A percentile compares a stretch with the other conserved stretches of the same genome.
Evolutionary conservation across 2,797 vertebrate genomes (phyloP).

Genomic region (Pristis pectinata): DNA sequence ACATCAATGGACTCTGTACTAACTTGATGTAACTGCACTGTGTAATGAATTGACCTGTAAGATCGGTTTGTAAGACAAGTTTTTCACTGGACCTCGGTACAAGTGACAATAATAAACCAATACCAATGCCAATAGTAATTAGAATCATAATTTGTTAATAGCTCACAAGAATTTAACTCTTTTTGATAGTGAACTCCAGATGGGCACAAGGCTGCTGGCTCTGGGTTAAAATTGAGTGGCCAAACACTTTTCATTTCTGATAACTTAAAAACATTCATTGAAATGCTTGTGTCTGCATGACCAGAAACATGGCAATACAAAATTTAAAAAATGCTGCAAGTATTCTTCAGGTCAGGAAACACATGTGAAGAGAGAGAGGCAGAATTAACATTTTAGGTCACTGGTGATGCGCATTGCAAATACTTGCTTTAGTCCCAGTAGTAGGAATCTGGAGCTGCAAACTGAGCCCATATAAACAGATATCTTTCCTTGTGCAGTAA

Average conservation of each 20-base stretch:
- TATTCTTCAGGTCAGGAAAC: too few relatives aligned
- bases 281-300: not conserved
- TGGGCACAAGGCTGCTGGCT: not conserved
- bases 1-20: too few relatives aligned
- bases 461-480: not conserved
- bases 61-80: too few relatives aligned
- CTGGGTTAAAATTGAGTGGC: not conserved
- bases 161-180: not conserved
- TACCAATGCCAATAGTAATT: too few relatives aligned
- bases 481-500: not conserved
- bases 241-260: not conserved
- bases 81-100: too few relatives aligned
- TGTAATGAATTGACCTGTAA: too few relatives aligned
- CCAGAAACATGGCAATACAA: not conserved
- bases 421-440: not conserved
- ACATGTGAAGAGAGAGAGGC: too few relatives aligned
- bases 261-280: not conserved
- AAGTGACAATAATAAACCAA: too few relatives aligned
- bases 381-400: too few relatives aligned
- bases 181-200: not conserved
- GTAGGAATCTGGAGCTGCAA: not conserved
- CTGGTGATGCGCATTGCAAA: not conserved
- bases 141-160: not conserved
- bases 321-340: too few relatives aligned
- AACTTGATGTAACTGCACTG: too few relatives aligned